Evolutionary conservation across 2,113 vertebrate genomes (phyloP).

Genomic region (Sinocyclocheilus maitianheensis): DNA sequence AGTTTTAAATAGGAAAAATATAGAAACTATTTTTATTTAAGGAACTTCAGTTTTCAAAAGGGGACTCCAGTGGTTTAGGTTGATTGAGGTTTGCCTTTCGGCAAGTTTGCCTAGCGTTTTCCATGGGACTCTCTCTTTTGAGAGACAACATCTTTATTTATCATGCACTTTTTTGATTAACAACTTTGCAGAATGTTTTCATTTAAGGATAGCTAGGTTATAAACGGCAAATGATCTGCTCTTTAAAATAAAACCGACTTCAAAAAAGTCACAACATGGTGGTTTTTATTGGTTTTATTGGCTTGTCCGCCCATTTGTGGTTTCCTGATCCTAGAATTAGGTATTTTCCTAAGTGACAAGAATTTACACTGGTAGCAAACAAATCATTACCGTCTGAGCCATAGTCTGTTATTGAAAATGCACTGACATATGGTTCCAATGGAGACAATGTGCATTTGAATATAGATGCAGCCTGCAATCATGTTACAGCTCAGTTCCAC

Average conservation of each 20-base stretch:
- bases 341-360: constrained; percentile 1
- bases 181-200: no score
- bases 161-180: no score
- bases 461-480: background rate
- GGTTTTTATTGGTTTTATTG: background rate
- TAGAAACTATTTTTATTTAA: no score
- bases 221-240: no score
- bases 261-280: background rate
- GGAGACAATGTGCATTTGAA: background rate
- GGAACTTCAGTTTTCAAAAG: no score
- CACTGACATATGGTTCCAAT: background rate
- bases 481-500: background rate
- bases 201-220: no score
- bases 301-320: background rate
- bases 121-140: no score
- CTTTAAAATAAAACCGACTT: constrained; percentile 12
- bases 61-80: no score
- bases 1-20: no score
- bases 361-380: background rate
- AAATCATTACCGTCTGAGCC: background rate
- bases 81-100: no score
- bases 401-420: background rate
- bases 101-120: no score
- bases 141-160: no score
- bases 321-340: constrained; percentile 18